Evolutionary conservation across 2,888 invertebrate species (phyloP).

Genomic region (Coenonympha arcania): DNA sequence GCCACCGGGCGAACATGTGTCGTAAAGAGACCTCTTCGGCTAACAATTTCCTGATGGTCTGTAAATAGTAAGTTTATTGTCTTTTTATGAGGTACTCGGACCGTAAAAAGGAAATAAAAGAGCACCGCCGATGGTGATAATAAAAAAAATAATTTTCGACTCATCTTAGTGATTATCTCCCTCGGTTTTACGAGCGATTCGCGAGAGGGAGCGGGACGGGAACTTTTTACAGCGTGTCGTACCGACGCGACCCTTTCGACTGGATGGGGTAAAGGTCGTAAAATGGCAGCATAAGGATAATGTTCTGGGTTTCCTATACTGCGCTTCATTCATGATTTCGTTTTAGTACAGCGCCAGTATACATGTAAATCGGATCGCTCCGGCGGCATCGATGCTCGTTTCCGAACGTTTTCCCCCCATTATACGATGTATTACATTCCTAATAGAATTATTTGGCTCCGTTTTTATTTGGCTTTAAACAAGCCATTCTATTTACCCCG

Average conservation of each 20-base stretch:
- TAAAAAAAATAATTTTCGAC: slow-evolving; percentile 75
- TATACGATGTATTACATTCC: slow-evolving; percentile 62
- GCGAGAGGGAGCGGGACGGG: slow-evolving; percentile 53
- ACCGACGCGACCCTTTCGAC: slow-evolving; percentile 69
- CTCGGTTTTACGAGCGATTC: slow-evolving; percentile 54
- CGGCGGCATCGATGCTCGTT: slow-evolving; percentile 59
- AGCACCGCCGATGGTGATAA: slow-evolving; percentile 76
- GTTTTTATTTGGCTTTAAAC: slow-evolving; percentile 32
- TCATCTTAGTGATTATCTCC: slow-evolving; percentile 72
- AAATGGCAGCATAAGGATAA: slow-evolving; percentile 75
- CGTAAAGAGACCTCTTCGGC: slow-evolving; percentile 75
- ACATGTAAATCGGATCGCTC: slow-evolving; percentile 73
- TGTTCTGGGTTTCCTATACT: slow-evolving; percentile 73
- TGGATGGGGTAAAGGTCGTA: slow-evolving; percentile 74
- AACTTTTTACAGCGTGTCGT: slow-evolving; percentile 62
- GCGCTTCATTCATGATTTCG: slow-evolving; percentile 74
- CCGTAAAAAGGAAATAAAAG: slow-evolving; percentile 76
- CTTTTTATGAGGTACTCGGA: slow-evolving; percentile 76
- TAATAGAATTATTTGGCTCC: slow-evolving; percentile 49
- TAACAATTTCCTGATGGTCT: slow-evolving; percentile 76
- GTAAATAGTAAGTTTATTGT: slow-evolving; percentile 76
- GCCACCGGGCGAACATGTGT: slow-evolving; percentile 67
- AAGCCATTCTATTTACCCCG: slow-evolving; percentile 24
- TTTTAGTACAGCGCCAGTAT: slow-evolving; percentile 68
- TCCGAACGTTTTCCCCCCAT: slow-evolving; percentile 53